phyloP scores from a whole-genome alignment of 2,888 invertebrate species.

The Ennomos quercinarius region DNA sequence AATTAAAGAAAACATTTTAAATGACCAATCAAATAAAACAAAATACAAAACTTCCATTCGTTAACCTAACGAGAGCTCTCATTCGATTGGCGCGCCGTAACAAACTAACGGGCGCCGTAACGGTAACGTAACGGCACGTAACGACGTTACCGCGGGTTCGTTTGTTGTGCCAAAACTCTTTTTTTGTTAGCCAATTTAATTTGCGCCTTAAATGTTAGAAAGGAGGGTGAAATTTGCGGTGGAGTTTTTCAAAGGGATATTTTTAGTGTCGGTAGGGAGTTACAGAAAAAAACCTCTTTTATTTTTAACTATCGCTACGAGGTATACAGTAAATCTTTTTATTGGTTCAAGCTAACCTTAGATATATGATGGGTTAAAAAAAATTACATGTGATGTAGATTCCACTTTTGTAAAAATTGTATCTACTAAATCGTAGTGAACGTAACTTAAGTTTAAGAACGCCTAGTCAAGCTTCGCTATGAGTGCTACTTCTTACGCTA shows the following conservation, averaged over 20 bases:
- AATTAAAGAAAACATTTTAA: constrained; percentile 8
- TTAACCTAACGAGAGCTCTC: constrained; percentile 32
- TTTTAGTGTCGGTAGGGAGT: constrained; percentile 11
- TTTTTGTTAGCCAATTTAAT: constrained; percentile 33
- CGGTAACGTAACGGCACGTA: constrained; percentile 55
- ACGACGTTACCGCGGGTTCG: constrained; percentile 53
- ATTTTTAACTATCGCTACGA: too few species aligned
- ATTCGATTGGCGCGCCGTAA: constrained; percentile 54
- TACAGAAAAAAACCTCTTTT: too few species aligned
- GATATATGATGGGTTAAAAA: too few species aligned
- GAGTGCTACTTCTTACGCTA: too few species aligned
- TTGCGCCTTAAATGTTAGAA: constrained; percentile 31
- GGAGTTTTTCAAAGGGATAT: constrained; percentile 3
- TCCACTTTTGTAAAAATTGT: too few species aligned
- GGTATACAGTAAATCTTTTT: too few species aligned
- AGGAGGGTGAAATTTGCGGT: constrained; percentile 31
- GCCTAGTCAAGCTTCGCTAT: too few species aligned
- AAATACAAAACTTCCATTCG: constrained; percentile 27
- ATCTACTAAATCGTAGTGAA: too few species aligned
- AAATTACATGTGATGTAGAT: too few species aligned
- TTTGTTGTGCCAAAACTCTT: constrained; percentile 52
- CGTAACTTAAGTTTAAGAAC: too few species aligned
- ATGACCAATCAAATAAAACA: constrained; percentile 18
- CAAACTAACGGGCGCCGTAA: constrained; percentile 50
- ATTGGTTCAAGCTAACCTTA: too few species aligned